Base-by-base conservation (phyloP, 2,113 vertebrate genomes). In the Phoxinus phoxinus region DNA sequence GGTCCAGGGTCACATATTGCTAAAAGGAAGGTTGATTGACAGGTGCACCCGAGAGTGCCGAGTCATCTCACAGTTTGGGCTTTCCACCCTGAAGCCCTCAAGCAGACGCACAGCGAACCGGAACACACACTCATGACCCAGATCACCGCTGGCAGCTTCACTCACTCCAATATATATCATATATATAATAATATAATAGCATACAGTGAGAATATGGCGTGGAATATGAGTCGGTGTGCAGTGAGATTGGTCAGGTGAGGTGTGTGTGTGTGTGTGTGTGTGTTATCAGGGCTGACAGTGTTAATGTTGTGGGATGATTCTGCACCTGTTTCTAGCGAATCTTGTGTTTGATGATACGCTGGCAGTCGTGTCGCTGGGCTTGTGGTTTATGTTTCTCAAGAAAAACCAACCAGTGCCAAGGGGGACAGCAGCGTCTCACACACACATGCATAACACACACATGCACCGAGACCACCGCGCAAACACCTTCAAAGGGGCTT, bases 241-340 rank as follows among this genome's bases (percentile, higher is more conserved):
- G 51, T 7, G 51, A 19, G 51, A 71, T 71, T 8, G 2, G 23
- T 46, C 41, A 73, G 71, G 37, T 72, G 67, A 23, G 67, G 63
- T 1, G 65, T 11, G 32, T 35, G 41, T 41, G 41, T 9, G 37
- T 32, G 65, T 78, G 53, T 7, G 51, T 10, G 21, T 58, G 2
- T 61, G 13, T 58, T 1, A 58, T 59, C 76, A 63, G 78, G 27
- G 25, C 7, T 0, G n/a, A 80, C 35, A 63, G 78, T 63, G 78
- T 63, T 63, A 67, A 86, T 76, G 76, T 41, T 51, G 61, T 84
- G 82, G 77, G 76, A 88, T 46, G 75, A 80, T 61, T 59, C 17
- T 89, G 88, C 88, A 89, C 88, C 88, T 89, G 88, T 77, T 85
- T 89, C 76, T 71, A 72, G 69, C 10, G 69, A 84, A 88, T 67